phyloP scores from a whole-genome alignment of 2,113 vertebrate species.

The Ptilonorhynchus violaceus region DNA sequence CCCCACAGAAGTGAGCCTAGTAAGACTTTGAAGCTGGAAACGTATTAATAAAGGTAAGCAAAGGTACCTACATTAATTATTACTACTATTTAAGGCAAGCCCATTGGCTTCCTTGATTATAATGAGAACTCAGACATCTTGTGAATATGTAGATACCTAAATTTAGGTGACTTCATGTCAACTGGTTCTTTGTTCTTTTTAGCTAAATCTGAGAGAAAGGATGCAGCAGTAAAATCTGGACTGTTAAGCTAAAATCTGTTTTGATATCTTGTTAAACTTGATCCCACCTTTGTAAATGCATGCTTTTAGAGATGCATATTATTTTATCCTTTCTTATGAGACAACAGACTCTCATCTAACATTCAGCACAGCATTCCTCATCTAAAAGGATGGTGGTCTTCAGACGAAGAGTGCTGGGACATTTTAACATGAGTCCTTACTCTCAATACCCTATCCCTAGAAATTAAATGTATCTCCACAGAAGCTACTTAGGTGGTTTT shows the following conservation, averaged over 20 bases:
- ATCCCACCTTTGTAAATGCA: not conserved
- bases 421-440: not conserved
- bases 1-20: not conserved
- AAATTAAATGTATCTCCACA: not conserved
- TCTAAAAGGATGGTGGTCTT: not conserved
- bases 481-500: not conserved
- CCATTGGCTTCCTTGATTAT: not conserved
- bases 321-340: not conserved
- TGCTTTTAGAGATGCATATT: not conserved
- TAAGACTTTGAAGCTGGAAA: not conserved
- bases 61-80: not conserved
- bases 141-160: not conserved
- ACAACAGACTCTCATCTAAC: not conserved
- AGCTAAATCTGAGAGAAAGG: not conserved
- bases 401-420: not conserved
- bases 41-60: not conserved
- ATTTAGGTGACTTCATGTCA: not conserved
- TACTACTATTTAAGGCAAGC: not conserved
- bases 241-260: not conserved
- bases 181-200: not conserved
- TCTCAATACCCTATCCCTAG: not conserved
- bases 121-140: not conserved
- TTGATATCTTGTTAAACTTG: not conserved
- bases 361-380: not conserved
- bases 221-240: not conserved